phyloP scores from a whole-genome alignment of 53 echinoderm and acorn worm genomes.

The Stichopus horrens region DNA sequence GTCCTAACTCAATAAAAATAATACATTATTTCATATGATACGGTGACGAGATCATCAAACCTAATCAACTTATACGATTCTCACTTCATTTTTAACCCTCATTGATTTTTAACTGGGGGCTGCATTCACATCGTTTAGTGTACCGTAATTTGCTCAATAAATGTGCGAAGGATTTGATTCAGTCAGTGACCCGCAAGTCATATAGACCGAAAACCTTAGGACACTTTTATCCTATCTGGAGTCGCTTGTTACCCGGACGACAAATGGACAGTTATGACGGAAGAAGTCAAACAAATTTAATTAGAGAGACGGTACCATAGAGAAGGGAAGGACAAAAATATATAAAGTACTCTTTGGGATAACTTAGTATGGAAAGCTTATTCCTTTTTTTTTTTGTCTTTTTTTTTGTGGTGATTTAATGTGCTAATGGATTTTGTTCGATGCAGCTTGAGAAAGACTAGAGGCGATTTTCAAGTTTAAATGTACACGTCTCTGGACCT shows the following conservation, averaged over 20 bases:
- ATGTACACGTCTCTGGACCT: too few relatives aligned
- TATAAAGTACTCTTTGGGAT: neutral
- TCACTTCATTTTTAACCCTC: too few relatives aligned
- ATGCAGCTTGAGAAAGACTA: neutral
- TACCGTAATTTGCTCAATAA: neutral
- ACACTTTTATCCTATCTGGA: neutral
- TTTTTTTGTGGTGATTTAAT: too few relatives aligned
- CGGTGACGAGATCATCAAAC: too few relatives aligned
- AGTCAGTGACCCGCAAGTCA: neutral
- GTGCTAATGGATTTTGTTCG: neutral
- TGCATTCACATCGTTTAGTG: too few relatives aligned
- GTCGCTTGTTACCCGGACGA: constrained; percentile 14
- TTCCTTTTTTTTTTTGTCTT: too few relatives aligned
- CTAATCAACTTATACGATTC: too few relatives aligned
- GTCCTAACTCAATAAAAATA: too few relatives aligned
- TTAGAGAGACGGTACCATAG: neutral
- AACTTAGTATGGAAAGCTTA: too few relatives aligned
- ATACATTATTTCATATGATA: too few relatives aligned
- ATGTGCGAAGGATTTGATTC: neutral
- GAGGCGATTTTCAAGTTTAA: too few relatives aligned
- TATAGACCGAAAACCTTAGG: neutral
- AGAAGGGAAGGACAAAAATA: neutral
- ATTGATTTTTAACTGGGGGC: too few relatives aligned
- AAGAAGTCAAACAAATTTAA: constrained; percentile 6
- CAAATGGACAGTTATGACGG: constrained; percentile 22